Percentiles rank a stretch among this genome's conserved stretches.
These are phyloP conservation scores for Pristionchus fissidentatus DNA, from an alignment of 2,888 invertebrate genomes.

Conservation along the genomic window DNA sequence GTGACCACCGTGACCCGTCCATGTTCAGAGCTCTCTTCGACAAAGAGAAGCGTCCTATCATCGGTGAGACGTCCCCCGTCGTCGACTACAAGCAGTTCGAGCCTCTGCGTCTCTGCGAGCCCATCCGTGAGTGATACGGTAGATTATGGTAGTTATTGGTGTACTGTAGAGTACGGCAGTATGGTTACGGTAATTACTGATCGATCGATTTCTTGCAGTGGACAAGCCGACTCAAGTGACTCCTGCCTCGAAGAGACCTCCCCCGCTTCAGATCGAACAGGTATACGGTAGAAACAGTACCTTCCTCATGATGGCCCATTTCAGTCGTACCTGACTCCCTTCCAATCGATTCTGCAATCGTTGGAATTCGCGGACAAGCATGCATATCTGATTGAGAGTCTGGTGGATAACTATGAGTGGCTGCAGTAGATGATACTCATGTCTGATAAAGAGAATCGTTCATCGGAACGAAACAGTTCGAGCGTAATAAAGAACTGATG, in stretches of 20 bases:
- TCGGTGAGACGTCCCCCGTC: constrained; percentile 22
- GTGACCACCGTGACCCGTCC: not conserved
- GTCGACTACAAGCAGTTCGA: constrained; percentile 18
- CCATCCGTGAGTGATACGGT: constrained; percentile 39
- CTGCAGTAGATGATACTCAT: constrained; percentile 40
- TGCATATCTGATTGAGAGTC: constrained; percentile 35
- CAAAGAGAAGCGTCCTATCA: constrained; percentile 8
- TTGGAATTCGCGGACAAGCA: constrained; percentile 45
- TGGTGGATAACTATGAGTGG: constrained; percentile 45
- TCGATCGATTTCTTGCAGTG: constrained; percentile 1
- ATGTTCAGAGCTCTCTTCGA: constrained; percentile 40
- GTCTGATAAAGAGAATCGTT: constrained; percentile 16
- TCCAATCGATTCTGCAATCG: constrained; percentile 47
- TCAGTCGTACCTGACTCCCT: constrained; percentile 42
- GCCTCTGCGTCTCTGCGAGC: constrained; percentile 38
- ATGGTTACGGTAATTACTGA: no score
- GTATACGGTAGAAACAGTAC: not conserved
- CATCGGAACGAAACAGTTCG: constrained; percentile 35
- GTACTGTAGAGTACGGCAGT: not conserved
- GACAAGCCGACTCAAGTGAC: constrained; percentile 33
- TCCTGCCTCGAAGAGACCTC: constrained; percentile 18
- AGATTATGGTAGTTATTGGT: constrained; percentile 14
- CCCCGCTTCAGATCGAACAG: constrained; percentile 21
- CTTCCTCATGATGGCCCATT: not conserved
- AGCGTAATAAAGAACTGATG: constrained; percentile 41